These are phyloP conservation scores for Melanotaenia nigrans DNA, from an alignment of 2,797 vertebrate species.

Conservation along the genomic window DNA sequence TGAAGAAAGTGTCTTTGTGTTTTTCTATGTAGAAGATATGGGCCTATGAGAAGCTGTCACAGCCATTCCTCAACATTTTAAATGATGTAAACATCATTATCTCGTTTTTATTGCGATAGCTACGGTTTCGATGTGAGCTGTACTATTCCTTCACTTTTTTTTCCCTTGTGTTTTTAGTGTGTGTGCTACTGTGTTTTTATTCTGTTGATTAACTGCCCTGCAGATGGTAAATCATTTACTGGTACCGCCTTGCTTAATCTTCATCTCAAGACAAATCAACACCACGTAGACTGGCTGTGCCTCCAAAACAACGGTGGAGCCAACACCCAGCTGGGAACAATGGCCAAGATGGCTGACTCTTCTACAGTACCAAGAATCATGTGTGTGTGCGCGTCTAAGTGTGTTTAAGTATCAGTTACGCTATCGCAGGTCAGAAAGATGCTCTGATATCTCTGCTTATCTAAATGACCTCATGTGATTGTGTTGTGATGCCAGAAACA, in stretches of 20 bases:
- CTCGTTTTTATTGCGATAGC: neutral
- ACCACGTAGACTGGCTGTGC: conserved; percentile 21
- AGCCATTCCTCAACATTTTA: conserved; percentile 8
- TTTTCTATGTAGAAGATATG: conserved; percentile 35
- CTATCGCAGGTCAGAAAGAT: neutral
- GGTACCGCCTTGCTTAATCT: conserved; percentile 15
- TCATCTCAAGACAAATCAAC: conserved; percentile 26
- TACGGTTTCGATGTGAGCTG: neutral
- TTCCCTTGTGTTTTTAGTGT: neutral
- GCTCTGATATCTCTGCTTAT: conserved; percentile 8
- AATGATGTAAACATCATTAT: conserved; percentile 9
- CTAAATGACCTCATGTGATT: neutral
- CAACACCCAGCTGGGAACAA: conserved; percentile 61
- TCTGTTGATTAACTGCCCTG: neutral
- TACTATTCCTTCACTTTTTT: too few relatives aligned
- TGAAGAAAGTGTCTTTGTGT: conserved; percentile 22
- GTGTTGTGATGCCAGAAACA: neutral
- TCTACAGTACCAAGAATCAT: conserved; percentile 27
- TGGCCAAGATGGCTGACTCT: conserved; percentile 25
- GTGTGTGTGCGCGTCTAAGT: conserved; percentile 10
- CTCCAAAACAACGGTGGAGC: conserved; percentile 21
- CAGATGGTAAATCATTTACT: conserved; percentile 50
- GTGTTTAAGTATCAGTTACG: neutral
- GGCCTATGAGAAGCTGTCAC: conserved; percentile 36
- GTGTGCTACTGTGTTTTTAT: conserved; percentile 4